Base-by-base conservation (phyloP, 2,797 vertebrate genomes). In the Rhabdomys pumilio region DNA sequence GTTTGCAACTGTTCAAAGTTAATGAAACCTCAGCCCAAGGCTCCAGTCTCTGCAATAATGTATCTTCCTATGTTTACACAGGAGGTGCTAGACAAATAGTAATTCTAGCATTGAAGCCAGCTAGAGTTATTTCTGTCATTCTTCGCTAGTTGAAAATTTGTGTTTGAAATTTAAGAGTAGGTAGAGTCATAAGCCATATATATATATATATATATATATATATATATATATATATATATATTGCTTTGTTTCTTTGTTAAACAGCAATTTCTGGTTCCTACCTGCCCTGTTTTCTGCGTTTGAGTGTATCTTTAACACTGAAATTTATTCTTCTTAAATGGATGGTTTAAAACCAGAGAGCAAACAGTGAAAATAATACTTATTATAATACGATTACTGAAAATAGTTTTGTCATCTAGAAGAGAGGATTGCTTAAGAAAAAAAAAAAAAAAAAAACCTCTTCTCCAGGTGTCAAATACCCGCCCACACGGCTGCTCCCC, bases 161-260 rank as follows among this genome's bases (percentile, higher is more conserved):
- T 47, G 24, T 81, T 95, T 95, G 85, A 96, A 95, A 89, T 44
- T 90, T 83, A 53, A 89, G 90, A 93, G 47, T 31, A 31, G 67
- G 92, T 50, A 22, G 44, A 77, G 47, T 81, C 15, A 3, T 11
- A 15, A 76, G 85, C 53, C 2, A 38, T 38, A 38, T 38, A 38
- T 38, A 38, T 38, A 38, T 38, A 38, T 38, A 38, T 38, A 38
- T 38, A 38, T 38, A 38, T 38, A 38, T 38, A 38, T 38, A 38
- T 38, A 38, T 38, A 38, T 38, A 38, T 38, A 38, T 38, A 38
- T 38, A 38, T 38, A 38, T n/a, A n/a, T n/a, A n/a, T n/a, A n/a
- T 38, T 29, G 13, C 19, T 61, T 3, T 26, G 3, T 5, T 81
- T 53, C 41, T 41, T 61, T 65, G n/a, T 90, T 31, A 80, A 47